These are phyloP conservation scores for Drosophila baimaii DNA, from an alignment of 1,140 invertebrate genomes.

Conservation along the genomic window DNA sequence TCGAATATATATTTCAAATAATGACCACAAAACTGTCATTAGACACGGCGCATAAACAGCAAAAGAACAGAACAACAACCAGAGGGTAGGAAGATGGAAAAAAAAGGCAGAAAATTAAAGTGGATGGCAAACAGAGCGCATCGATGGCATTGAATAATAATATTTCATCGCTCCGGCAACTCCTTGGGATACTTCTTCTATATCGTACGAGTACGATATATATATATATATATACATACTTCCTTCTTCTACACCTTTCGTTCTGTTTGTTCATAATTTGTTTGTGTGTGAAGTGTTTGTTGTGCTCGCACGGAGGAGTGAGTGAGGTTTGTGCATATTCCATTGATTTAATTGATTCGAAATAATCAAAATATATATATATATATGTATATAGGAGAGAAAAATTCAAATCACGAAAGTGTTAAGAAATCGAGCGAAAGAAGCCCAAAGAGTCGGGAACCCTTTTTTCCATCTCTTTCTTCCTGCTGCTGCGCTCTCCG, in stretches of 20 bases:
- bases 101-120: conserved; percentile 38
- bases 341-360: conserved; percentile 75
- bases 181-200: conserved; percentile 17
- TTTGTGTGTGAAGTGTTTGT: conserved; percentile 27
- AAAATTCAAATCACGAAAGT: conserved; percentile 78
- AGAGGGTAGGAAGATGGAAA: too few species aligned
- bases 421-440: conserved; percentile 65
- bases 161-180: conserved; percentile 33
- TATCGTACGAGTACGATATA: background rate
- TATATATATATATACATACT: background rate
- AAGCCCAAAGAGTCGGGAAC: conserved; percentile 15
- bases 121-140: conserved; percentile 66
- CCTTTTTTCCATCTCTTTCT: conserved; percentile 10
- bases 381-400: too few species aligned
- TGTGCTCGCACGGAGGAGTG: conserved; percentile 9
- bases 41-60: conserved; percentile 77
- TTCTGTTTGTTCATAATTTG: conserved; percentile 60
- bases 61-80: conserved; percentile 28
- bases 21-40: conserved; percentile 79
- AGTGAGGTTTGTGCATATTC: conserved; percentile 39
- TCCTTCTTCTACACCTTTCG: conserved; percentile 1
- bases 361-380: conserved; percentile 25
- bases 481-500: background rate
- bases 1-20: conserved; percentile 70
- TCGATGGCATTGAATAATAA: conserved; percentile 54